Conservation (phyloP, 2,888 invertebrate genomes). For the Spodoptera picta region DNA sequence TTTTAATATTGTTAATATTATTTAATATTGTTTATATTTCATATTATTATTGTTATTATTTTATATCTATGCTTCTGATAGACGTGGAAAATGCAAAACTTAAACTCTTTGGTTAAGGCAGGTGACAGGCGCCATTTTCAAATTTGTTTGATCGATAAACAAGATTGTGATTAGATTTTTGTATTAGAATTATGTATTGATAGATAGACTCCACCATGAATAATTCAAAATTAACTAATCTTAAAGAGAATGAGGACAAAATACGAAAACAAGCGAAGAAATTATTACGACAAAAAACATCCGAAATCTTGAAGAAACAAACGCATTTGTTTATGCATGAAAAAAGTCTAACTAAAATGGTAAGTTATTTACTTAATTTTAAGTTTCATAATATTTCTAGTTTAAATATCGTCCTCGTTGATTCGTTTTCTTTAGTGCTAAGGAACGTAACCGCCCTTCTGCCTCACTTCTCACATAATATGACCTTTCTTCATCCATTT, state of each 20-base stretch:
- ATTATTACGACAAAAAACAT: slow-evolving; percentile 70
- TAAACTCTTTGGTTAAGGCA: not conserved
- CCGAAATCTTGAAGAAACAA: slow-evolving; percentile 67
- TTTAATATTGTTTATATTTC: too few species aligned
- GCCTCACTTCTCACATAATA: too few species aligned
- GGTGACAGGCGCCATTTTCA: slow-evolving; percentile 64
- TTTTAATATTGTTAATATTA: too few species aligned
- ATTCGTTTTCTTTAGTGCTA: too few species aligned
- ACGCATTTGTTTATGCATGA: slow-evolving; percentile 89
- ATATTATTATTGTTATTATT: too few species aligned
- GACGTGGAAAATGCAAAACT: too few species aligned
- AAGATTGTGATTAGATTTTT: slow-evolving; percentile 26
- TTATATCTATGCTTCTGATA: too few species aligned
- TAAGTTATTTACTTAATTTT: slow-evolving; percentile 68
- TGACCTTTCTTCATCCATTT: too few species aligned
- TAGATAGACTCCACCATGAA: slow-evolving; percentile 32
- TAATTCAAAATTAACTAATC: slow-evolving; percentile 48
- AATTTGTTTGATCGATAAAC: slow-evolving; percentile 68
- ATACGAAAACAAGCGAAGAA: slow-evolving; percentile 79
- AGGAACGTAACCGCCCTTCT: too few species aligned
- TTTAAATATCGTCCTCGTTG: too few species aligned
- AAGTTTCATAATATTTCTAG: too few species aligned
- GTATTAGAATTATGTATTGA: slow-evolving; percentile 41
- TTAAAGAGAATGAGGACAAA: slow-evolving; percentile 70
- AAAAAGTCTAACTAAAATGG: slow-evolving; percentile 87